Conservation (phyloP, 2,113 vertebrate species). For the Lasiurus borealis region DNA sequence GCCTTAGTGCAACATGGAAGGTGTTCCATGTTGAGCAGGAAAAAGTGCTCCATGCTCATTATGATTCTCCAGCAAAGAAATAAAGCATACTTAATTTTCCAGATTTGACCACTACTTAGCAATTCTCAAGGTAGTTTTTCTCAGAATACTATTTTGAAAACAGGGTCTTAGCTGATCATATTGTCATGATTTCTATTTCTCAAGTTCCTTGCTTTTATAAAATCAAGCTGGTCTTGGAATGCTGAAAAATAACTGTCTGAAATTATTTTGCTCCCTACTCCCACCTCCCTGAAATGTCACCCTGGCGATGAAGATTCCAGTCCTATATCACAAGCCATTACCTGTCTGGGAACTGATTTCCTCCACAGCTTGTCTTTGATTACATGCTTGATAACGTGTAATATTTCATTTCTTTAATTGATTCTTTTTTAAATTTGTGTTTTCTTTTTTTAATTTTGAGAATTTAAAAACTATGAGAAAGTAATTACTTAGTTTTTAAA, state of each 20-base stretch:
- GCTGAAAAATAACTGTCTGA: constrained; percentile 1
- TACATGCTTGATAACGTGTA: not conserved
- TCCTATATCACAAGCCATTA: not conserved
- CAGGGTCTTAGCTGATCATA: not conserved
- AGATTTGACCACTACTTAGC: not conserved
- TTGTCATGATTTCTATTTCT: not conserved
- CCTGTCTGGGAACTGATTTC: not conserved
- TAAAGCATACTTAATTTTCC: not conserved
- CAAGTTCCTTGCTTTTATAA: constrained; percentile 31
- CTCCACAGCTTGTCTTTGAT: not conserved
- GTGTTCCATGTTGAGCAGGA: no score
- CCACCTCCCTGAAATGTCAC: not conserved
- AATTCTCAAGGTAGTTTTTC: not conserved
- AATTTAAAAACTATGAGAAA: constrained; percentile 7
- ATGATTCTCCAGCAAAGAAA: not conserved
- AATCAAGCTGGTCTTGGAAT: not conserved
- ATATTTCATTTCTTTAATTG: not conserved
- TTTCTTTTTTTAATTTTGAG: not conserved
- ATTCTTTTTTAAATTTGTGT: not conserved
- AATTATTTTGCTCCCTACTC: not conserved
- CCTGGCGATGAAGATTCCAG: not conserved
- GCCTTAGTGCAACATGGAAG: not conserved
- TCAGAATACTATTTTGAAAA: constrained; percentile 34
- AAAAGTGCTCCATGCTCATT: not conserved
- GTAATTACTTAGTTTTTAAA: constrained; percentile 37